Conservation (phyloP, 1,140 invertebrate genomes). For the Gyrodactylus bullatarudis region DNA sequence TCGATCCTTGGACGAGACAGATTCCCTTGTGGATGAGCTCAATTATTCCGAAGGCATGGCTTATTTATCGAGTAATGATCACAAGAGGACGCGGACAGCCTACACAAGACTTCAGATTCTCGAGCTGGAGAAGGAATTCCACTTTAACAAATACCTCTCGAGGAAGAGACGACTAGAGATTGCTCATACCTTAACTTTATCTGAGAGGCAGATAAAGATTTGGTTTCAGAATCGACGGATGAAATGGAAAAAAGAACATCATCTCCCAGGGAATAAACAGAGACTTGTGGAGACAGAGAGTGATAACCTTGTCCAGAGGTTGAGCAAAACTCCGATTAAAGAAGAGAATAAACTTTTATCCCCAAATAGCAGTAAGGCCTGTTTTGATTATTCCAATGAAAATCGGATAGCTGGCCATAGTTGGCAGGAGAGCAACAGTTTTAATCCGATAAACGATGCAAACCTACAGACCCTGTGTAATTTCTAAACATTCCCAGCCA, state of each 20-base stretch:
- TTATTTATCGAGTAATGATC: neutral
- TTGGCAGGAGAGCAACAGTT: too few species aligned
- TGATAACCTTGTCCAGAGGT: too few species aligned
- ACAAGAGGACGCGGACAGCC: constrained; percentile 30
- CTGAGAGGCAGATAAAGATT: constrained; percentile 47
- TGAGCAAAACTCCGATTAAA: too few species aligned
- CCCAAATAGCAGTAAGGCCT: too few species aligned
- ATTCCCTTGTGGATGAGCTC: neutral
- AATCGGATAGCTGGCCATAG: too few species aligned
- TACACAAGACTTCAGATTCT: constrained; percentile 52
- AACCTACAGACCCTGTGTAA: too few species aligned
- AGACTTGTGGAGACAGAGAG: neutral
- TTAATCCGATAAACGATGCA: too few species aligned
- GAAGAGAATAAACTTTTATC: too few species aligned
- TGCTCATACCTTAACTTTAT: constrained; percentile 47
- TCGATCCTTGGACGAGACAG: neutral
- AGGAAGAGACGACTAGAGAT: constrained; percentile 45
- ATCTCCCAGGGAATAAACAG: constrained; percentile 3
- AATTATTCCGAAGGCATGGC: neutral
- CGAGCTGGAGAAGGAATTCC: constrained; percentile 31
- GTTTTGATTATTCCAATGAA: too few species aligned
- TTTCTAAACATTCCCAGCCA: too few species aligned
- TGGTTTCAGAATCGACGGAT: constrained; percentile 65
- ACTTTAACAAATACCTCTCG: constrained; percentile 31
- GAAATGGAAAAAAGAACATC: constrained; percentile 67